Evolutionary conservation across 2,113 vertebrate genomes (phyloP), one percentile per base, ranked within the genome.

Genomic region (Aythya baeri): DNA sequence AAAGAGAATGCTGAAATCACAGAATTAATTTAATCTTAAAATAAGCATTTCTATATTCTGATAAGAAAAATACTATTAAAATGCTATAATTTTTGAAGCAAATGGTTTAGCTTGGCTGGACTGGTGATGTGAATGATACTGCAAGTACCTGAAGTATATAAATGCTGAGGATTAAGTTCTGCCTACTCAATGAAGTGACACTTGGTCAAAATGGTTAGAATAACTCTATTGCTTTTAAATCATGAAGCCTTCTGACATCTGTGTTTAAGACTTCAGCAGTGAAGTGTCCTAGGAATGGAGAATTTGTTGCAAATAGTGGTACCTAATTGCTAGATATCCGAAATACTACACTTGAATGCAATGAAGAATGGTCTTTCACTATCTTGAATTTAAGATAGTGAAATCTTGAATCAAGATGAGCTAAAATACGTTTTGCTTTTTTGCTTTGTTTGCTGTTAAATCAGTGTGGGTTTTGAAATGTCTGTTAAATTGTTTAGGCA

Each of bases 151-250:
- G 65, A 87, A 91, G 71, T 43, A 38, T 71, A 4, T 38, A 18
- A 36, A 59, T 63, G 58, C 25, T 68, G 75, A 70, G 52, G 79
- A 93, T 85, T 20, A 22, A 44, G 66, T 65, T 93, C 83, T 92
- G 86, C 80, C 70, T 86, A 59, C 66, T 43, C 44, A 74, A 25
- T 87, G 93, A 80, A 91, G 85, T 88, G 85, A 80, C 76, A 89
- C 82, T 93, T 96, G 83, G 86, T 96, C 87, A 46, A 91, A 85
- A 91, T 74, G 85, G 87, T 85, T 90, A 88, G 85, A 76, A 32
- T 82, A 65, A 12, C 79, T 74, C 32, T 36, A 20, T 31, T 88
- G 88, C 88, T 95, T 93, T 95, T 94, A 14, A 94, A 93, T 91
- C 67, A 91, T 91, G 89, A 92, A 52, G 38, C 82, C 79, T 93